phyloP scores from a whole-genome alignment of 2,888 invertebrate species.

The Omphaloscelis lunosa region DNA sequence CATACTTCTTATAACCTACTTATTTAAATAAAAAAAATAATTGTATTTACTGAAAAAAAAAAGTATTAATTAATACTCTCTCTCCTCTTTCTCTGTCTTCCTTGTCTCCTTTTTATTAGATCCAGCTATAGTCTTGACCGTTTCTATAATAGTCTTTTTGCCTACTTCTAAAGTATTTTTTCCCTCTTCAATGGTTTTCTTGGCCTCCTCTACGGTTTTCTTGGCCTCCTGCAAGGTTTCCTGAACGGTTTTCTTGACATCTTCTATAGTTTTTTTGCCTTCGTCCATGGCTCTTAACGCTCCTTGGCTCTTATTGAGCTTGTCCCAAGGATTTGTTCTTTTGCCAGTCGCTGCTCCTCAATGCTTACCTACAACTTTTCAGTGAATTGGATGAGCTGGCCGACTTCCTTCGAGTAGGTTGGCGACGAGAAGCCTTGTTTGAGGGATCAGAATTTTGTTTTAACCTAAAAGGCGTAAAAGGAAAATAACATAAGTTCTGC shows the following conservation, averaged over 20 bases:
- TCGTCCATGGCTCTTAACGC: neutral
- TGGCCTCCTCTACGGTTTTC: neutral
- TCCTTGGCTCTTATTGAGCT: neutral
- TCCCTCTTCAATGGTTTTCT: neutral
- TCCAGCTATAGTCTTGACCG: neutral
- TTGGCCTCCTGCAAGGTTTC: neutral
- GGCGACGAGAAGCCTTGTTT: neutral
- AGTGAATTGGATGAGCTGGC: neutral
- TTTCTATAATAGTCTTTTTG: neutral
- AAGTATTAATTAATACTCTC: neutral
- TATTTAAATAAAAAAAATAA: neutral
- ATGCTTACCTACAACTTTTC: neutral
- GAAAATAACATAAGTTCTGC: neutral
- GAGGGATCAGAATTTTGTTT: neutral
- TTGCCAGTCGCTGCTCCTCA: neutral
- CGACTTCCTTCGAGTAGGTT: neutral
- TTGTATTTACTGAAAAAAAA: neutral
- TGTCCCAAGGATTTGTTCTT: neutral
- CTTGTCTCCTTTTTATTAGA: neutral
- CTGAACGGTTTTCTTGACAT: neutral
- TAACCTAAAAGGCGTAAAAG: neutral
- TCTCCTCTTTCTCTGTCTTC: neutral
- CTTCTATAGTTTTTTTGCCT: neutral
- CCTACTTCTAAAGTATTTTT: neutral
- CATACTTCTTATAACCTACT: neutral